Conservation (phyloP, 1,140 invertebrate genomes). For the Tigriopus japonicus region DNA sequence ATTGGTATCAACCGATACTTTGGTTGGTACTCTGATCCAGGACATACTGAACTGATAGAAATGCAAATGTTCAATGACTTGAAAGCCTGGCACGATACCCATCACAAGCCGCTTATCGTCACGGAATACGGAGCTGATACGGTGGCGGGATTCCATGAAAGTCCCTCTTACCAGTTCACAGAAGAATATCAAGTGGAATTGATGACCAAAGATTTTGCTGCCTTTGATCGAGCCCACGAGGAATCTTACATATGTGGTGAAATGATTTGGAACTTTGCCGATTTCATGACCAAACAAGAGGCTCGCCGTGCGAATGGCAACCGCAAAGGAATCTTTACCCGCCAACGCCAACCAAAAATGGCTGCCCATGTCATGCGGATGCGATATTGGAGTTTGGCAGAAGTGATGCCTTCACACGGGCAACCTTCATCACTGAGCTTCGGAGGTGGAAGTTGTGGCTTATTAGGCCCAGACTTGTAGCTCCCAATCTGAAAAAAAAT, state of each 20-base stretch:
- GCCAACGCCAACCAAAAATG: conserved; percentile 39
- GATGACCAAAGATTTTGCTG: conserved; percentile 65
- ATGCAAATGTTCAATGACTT: conserved; percentile 34
- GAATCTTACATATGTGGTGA: conserved; percentile 54
- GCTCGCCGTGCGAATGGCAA: conserved; percentile 37
- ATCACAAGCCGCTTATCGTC: conserved; percentile 52
- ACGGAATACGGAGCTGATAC: conserved; percentile 91
- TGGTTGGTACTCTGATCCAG: conserved; percentile 74
- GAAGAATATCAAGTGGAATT: conserved; percentile 81
- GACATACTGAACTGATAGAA: conserved; percentile 52
- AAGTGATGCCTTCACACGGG: no score
- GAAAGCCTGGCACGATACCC: background rate
- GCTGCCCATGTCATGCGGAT: conserved; percentile 35
- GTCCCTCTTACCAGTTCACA: conserved; percentile 57
- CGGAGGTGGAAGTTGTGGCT: no score
- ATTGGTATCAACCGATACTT: conserved; percentile 88
- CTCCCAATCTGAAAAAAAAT: no score
- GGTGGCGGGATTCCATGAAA: conserved; percentile 44
- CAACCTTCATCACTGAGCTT: no score
- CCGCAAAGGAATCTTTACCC: conserved; percentile 42
- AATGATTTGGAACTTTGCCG: conserved; percentile 92
- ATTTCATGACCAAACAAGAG: conserved; percentile 42
- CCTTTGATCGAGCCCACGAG: conserved; percentile 62
- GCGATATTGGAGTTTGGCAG: conserved; percentile 22
- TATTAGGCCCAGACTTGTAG: no score